A percentile compares a stretch with the other conserved stretches of the same genome.
Evolutionary conservation across 2,113 vertebrate species (phyloP).

Genomic region (Apeltes quadracus): DNA sequence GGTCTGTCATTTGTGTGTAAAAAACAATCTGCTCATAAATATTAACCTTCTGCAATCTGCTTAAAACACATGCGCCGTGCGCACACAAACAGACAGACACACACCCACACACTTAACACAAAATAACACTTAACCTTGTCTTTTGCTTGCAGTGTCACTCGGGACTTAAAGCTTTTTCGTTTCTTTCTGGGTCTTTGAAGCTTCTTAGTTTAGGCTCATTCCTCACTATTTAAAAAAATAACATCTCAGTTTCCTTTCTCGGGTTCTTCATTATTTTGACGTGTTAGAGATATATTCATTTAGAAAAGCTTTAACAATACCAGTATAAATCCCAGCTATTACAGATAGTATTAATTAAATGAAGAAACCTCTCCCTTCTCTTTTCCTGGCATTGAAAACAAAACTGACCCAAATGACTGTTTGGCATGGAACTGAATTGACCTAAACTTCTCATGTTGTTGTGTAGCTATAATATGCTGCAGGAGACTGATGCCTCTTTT

Average conservation of each 20-base stretch:
- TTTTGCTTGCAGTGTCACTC: constrained; percentile 29
- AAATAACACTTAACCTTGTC: constrained; percentile 37
- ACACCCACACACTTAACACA: constrained; percentile 11
- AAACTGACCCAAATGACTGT: constrained; percentile 27
- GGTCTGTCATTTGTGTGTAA: constrained; percentile 45
- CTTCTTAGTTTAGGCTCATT: not conserved
- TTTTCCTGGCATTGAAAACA: constrained; percentile 5
- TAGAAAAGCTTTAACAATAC: constrained; percentile 6
- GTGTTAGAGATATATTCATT: not conserved
- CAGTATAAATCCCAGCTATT: not conserved
- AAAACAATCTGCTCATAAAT: constrained; percentile 64
- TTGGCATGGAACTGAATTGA: constrained; percentile 28
- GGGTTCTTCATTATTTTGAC: not conserved
- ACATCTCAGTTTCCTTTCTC: not conserved
- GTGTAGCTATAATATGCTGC: constrained; percentile 19
- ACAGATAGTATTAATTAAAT: constrained; percentile 19
- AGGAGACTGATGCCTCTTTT: constrained; percentile 17
- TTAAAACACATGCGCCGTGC: constrained; percentile 36
- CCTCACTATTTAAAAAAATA: not conserved
- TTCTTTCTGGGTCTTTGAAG: constrained; percentile 15
- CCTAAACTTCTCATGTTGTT: constrained; percentile 29
- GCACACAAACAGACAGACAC: constrained; percentile 4
- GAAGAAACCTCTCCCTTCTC: constrained; percentile 3
- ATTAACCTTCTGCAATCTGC: constrained; percentile 53
- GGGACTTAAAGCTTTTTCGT: constrained; percentile 12